Evolutionary conservation across 2,888 invertebrate species (phyloP).

Genomic region (Hypercompe scribonia): DNA sequence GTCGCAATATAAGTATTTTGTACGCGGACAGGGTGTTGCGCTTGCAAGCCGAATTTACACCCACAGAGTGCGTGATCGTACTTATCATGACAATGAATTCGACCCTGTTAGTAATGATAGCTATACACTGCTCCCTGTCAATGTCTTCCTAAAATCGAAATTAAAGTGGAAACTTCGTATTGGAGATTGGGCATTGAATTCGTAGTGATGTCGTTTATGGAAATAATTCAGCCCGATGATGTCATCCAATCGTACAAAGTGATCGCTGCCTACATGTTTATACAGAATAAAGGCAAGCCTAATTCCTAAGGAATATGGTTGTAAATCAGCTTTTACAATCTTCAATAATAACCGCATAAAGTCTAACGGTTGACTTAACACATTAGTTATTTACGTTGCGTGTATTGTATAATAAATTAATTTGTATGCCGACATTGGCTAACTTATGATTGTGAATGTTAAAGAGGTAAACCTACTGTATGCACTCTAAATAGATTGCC

Average conservation of each 20-base stretch:
- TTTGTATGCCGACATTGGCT: not conserved
- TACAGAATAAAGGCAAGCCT: not conserved
- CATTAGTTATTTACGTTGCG: conserved; percentile 11
- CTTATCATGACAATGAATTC: not conserved
- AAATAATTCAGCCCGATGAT: conserved; percentile 48
- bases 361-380: not conserved
- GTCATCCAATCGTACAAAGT: conserved; percentile 60
- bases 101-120: conserved; percentile 18
- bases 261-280: conserved; percentile 49
- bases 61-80: conserved; percentile 34
- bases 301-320: not conserved
- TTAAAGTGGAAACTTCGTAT: conserved; percentile 20
- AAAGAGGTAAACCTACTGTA: not conserved
- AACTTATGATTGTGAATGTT: not conserved
- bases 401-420: conserved; percentile 7
- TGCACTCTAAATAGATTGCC: not conserved
- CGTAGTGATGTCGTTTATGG: conserved; percentile 25
- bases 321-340: not conserved
- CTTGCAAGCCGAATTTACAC: conserved; percentile 23
- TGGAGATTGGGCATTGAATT: conserved; percentile 36
- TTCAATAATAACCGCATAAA: conserved; percentile 10
- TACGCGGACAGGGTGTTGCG: conserved; percentile 60
- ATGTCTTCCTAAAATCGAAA: conserved; percentile 18
- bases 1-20: conserved; percentile 55
- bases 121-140: conserved; percentile 36